Evolutionary conservation across 2,888 invertebrate genomes (phyloP).

Genomic region (Acleris literana): DNA sequence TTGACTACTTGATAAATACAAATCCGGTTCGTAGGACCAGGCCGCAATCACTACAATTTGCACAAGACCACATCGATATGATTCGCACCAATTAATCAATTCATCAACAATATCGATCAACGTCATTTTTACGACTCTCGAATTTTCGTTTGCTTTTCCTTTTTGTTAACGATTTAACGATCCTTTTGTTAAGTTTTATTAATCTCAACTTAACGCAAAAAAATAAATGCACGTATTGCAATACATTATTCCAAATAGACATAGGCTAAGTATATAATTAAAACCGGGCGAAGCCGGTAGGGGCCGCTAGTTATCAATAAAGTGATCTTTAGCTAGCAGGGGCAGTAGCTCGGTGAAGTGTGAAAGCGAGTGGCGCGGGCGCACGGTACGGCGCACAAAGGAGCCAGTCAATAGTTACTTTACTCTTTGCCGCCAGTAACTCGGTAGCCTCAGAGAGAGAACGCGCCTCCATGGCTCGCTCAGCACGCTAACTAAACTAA

Average conservation of each 20-base stretch:
- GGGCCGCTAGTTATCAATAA: background rate
- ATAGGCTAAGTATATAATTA: too few relatives aligned
- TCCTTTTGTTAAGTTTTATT: too few relatives aligned
- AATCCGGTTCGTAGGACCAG: constrained; percentile 23
- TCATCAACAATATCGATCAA: too few relatives aligned
- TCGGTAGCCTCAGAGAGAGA: constrained; percentile 20
- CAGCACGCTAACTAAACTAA: background rate
- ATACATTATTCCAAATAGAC: too few relatives aligned
- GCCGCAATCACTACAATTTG: background rate
- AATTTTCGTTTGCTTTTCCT: too few relatives aligned
- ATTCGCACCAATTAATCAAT: too few relatives aligned
- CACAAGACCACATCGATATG: background rate
- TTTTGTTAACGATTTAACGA: too few relatives aligned
- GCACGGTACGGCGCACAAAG: constrained; percentile 22
- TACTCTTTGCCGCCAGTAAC: constrained; percentile 5
- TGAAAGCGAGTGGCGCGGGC: constrained; percentile 12
- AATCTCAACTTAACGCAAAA: background rate
- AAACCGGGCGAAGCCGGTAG: too few relatives aligned
- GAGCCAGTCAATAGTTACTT: constrained; percentile 3
- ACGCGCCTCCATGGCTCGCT: constrained; percentile 21
- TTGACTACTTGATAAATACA: background rate
- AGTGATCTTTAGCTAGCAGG: background rate
- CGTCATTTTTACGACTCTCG: too few relatives aligned
- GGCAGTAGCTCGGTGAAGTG: constrained; percentile 1
- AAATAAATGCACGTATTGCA: too few relatives aligned